Evolutionary conservation across 1,140 invertebrate species (phyloP).

Genomic region (Popillia japonica): DNA sequence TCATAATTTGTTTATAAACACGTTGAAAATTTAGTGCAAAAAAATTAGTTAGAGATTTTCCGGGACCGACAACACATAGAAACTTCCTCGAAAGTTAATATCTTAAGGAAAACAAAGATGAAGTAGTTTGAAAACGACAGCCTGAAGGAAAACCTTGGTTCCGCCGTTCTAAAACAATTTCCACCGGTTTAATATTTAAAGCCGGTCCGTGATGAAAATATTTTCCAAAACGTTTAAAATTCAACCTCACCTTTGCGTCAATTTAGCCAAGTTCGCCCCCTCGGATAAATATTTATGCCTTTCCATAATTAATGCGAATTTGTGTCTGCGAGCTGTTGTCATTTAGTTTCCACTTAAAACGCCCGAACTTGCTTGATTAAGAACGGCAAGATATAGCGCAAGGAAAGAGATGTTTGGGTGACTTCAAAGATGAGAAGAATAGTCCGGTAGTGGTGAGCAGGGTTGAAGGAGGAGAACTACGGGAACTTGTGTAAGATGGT

Average conservation of each 20-base stretch:
- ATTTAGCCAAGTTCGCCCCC: slow-evolving; percentile 11
- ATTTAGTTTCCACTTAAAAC: slow-evolving; percentile 5
- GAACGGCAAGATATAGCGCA: not conserved
- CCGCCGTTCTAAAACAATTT: slow-evolving; percentile 28
- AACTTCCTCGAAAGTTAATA: slow-evolving; percentile 16
- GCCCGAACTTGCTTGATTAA: slow-evolving; percentile 29
- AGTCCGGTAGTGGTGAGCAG: not conserved
- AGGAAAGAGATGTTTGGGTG: slow-evolving; percentile 7
- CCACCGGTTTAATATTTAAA: slow-evolving; percentile 32
- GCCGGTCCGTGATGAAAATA: slow-evolving; percentile 27
- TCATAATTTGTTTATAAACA: slow-evolving; percentile 25
- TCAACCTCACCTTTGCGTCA: slow-evolving; percentile 20
- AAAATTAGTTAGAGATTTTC: not conserved
- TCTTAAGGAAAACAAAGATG: slow-evolving; percentile 17
- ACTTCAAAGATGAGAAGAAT: not conserved
- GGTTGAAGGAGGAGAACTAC: not conserved
- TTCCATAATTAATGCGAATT: slow-evolving; percentile 37
- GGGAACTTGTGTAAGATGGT: not conserved
- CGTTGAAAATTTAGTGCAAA: slow-evolving; percentile 26
- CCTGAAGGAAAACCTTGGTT: not conserved
- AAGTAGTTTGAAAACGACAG: not conserved
- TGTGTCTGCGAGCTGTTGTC: slow-evolving; percentile 26
- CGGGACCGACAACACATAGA: not conserved
- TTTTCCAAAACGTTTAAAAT: slow-evolving; percentile 35
- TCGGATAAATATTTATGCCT: slow-evolving; percentile 27